A percentile compares a stretch with the other conserved stretches of the same genome.
These are phyloP conservation scores for Nansenia antarctica DNA, from an alignment of 2,113 vertebrate species.

Conservation along the genomic window DNA sequence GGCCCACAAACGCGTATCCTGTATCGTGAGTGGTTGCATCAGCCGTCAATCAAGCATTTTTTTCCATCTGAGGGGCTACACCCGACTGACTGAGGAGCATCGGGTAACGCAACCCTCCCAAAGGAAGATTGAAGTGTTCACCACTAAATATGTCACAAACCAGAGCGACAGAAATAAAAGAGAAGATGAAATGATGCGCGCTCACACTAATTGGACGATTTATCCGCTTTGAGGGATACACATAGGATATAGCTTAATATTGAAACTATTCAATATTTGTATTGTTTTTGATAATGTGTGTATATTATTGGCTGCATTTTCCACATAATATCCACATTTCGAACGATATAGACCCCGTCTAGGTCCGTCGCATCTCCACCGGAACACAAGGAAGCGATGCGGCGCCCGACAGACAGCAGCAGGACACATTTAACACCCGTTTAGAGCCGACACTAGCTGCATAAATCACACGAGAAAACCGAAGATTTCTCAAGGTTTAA, in stretches of 20 bases:
- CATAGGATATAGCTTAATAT: too few relatives aligned
- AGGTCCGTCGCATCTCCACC: too few relatives aligned
- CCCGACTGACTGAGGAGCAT: slow-evolving; percentile 71
- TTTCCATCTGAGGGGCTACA: slow-evolving; percentile 62
- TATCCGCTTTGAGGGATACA: slow-evolving; percentile 10
- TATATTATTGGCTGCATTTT: not conserved
- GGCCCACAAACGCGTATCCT: slow-evolving; percentile 33
- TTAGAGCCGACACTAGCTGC: slow-evolving; percentile 7
- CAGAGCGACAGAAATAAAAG: not conserved
- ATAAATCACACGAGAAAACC: not conserved
- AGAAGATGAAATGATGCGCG: not conserved
- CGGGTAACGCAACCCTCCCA: slow-evolving; percentile 64
- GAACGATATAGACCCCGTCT: too few relatives aligned
- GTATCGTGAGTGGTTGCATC: slow-evolving; percentile 57
- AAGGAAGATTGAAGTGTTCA: slow-evolving; percentile 1
- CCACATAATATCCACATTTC: slow-evolving; percentile 4
- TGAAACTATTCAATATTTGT: too few relatives aligned
- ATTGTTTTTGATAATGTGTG: too few relatives aligned
- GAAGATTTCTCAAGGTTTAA: not conserved
- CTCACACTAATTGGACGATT: not conserved
- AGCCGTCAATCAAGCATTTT: slow-evolving; percentile 55
- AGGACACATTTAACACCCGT: slow-evolving; percentile 51
- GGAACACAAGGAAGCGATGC: slow-evolving; percentile 15
- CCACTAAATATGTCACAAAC: slow-evolving; percentile 14
- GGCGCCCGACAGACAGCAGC: slow-evolving; percentile 54